Evolutionary conservation across 1,140 invertebrate species (phyloP).

Genomic region (Idris sp.): DNA sequence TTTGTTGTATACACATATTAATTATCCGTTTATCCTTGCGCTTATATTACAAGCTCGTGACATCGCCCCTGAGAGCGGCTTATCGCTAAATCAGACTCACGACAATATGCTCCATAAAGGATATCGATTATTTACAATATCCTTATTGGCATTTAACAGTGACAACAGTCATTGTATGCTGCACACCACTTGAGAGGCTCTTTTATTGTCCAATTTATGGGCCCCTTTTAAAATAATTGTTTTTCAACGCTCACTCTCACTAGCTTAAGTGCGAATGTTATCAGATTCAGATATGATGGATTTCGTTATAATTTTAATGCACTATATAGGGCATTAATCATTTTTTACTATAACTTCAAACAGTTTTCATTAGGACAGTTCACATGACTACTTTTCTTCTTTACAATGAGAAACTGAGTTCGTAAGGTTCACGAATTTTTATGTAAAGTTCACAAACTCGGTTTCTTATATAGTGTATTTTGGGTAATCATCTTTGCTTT

Average conservation of each 20-base stretch:
- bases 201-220: slow-evolving; percentile 52
- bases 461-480: too few species aligned
- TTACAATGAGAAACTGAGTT: too few species aligned
- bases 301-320: too few species aligned
- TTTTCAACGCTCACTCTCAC: slow-evolving; percentile 15
- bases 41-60: slow-evolving; percentile 43
- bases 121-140: slow-evolving; percentile 60
- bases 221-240: slow-evolving; percentile 40
- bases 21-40: slow-evolving; percentile 60
- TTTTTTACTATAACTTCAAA: too few species aligned
- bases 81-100: slow-evolving; percentile 42
- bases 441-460: too few species aligned
- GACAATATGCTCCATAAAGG: slow-evolving; percentile 47
- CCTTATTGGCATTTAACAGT: slow-evolving; percentile 55
- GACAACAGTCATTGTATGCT: slow-evolving; percentile 58
- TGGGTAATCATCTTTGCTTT: too few species aligned
- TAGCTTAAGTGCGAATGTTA: too few species aligned
- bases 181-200: slow-evolving; percentile 47
- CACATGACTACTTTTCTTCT: too few species aligned
- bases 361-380: too few species aligned
- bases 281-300: too few species aligned
- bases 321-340: too few species aligned
- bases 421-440: too few species aligned
- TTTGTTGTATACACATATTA: slow-evolving; percentile 57
- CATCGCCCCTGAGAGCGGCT: slow-evolving; percentile 33